phyloP scores from a whole-genome alignment of 2,888 invertebrate genomes.

The Cabera pusaria region DNA sequence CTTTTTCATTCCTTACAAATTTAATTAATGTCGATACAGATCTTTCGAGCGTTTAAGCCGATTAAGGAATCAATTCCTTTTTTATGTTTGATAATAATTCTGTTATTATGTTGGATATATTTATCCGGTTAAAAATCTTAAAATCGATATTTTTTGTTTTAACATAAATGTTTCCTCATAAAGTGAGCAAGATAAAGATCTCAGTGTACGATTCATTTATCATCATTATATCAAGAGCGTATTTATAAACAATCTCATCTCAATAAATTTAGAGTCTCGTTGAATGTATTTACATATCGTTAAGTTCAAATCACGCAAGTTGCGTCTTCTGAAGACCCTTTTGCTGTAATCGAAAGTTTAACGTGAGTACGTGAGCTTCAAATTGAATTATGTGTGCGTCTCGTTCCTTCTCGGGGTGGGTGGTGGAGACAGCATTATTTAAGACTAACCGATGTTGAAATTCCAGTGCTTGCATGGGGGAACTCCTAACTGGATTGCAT shows the following conservation, averaged over 20 bases:
- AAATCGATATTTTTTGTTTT: too few species aligned
- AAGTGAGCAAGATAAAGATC: slow-evolving; percentile 1
- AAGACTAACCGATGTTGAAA: slow-evolving; percentile 44
- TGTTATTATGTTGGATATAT: slow-evolving; percentile 21
- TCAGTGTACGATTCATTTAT: slow-evolving; percentile 17
- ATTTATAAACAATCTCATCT: slow-evolving; percentile 42
- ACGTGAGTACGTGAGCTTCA: slow-evolving; percentile 20
- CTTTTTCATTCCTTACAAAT: slow-evolving; percentile 69
- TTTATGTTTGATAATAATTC: slow-evolving; percentile 22
- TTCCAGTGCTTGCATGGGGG: slow-evolving; percentile 38
- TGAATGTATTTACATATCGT: slow-evolving; percentile 49
- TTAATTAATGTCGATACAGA: slow-evolving; percentile 75
- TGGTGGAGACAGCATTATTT: slow-evolving; percentile 41
- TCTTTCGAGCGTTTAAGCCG: slow-evolving; percentile 41
- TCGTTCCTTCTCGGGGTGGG: slow-evolving; percentile 19
- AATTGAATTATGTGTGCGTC: slow-evolving; percentile 33
- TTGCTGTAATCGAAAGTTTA: slow-evolving; percentile 32
- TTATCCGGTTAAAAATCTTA: slow-evolving; percentile 20
- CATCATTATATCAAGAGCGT: slow-evolving; percentile 32
- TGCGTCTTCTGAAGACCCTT: slow-evolving; percentile 37
- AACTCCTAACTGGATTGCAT: slow-evolving; percentile 52
- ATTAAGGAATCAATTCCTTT: slow-evolving; percentile 25
- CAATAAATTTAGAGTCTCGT: slow-evolving; percentile 38
- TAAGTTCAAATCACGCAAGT: slow-evolving; percentile 46
- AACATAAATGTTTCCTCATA: slow-evolving; percentile 16